Conservation (phyloP, 64 coral and sea anemone species). For the Montipora efflorescens region DNA sequence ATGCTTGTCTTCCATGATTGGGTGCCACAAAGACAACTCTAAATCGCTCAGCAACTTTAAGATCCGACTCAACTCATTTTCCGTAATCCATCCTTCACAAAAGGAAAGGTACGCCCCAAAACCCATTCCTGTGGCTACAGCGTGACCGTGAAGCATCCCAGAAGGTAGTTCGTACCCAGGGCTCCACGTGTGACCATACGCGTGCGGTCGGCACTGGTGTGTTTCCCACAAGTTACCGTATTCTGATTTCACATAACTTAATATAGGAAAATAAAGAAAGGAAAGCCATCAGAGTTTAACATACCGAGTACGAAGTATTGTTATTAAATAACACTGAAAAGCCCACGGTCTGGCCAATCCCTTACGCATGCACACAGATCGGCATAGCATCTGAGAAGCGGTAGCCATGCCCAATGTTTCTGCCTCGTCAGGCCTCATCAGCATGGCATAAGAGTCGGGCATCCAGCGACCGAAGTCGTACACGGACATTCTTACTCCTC, state of each 20-base stretch:
- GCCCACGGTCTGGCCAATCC: too few relatives aligned
- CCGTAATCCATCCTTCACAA: constrained; percentile 58
- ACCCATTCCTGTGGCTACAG: constrained; percentile 82
- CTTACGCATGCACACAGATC: too few relatives aligned
- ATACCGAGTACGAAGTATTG: not conserved
- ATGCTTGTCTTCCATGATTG: constrained; percentile 66
- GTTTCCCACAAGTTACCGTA: constrained; percentile 83
- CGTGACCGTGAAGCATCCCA: constrained; percentile 87
- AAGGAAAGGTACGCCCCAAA: constrained; percentile 81
- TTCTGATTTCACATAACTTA: constrained; percentile 73
- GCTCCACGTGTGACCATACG: constrained; percentile 83
- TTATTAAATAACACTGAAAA: too few relatives aligned
- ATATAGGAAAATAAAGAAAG: not conserved
- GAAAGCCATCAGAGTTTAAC: not conserved
- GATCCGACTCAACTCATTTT: constrained; percentile 68
- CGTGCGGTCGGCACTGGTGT: constrained; percentile 80
- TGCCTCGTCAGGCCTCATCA: too few relatives aligned
- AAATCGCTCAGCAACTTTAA: constrained; percentile 68
- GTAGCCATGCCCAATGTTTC: too few relatives aligned
- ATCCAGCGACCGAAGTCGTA: too few relatives aligned
- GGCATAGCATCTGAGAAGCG: too few relatives aligned
- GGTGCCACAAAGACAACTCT: constrained; percentile 83
- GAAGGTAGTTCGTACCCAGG: constrained; percentile 74
- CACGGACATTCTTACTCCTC: too few relatives aligned
- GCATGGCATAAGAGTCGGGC: too few relatives aligned